Conservation (phyloP, 2,888 invertebrate species). For the Mythimna impura region DNA sequence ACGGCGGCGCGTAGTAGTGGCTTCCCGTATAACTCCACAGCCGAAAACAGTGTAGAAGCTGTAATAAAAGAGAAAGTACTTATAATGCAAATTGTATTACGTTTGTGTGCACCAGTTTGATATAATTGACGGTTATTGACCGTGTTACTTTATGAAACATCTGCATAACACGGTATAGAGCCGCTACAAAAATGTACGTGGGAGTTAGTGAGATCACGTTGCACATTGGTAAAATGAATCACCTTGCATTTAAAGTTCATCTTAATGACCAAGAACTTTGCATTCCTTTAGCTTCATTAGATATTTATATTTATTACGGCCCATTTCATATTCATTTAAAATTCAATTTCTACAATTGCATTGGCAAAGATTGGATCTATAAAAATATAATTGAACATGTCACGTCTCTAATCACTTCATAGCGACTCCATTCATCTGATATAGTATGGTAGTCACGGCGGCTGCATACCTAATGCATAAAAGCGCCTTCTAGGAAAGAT, state of each 20-base stretch:
- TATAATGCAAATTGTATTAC: constrained; percentile 63
- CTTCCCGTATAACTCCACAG: constrained; percentile 92
- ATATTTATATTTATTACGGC: not conserved
- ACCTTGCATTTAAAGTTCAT: constrained; percentile 81
- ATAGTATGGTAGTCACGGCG: constrained; percentile 81
- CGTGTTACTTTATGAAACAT: constrained; percentile 62
- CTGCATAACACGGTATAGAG: constrained; percentile 57
- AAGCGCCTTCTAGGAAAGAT: constrained; percentile 88
- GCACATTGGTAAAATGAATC: constrained; percentile 75
- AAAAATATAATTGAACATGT: constrained; percentile 37
- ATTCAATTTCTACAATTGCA: not conserved
- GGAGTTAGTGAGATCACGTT: constrained; percentile 76
- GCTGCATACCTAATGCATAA: constrained; percentile 81
- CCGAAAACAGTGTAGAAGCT: constrained; percentile 90
- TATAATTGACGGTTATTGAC: constrained; percentile 62
- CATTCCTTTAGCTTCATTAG: constrained; percentile 38
- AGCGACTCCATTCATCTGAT: constrained; percentile 55
- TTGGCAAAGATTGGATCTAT: constrained; percentile 27
- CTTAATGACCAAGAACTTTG: constrained; percentile 79
- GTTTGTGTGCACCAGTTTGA: constrained; percentile 62
- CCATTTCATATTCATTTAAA: not conserved
- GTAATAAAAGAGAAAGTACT: constrained; percentile 79
- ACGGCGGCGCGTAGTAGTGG: constrained; percentile 89
- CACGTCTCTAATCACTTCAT: constrained; percentile 58
- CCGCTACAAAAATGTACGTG: constrained; percentile 69